phyloP scores from a whole-genome alignment of 1,140 invertebrate genomes.

The Steinernema khuongi region DNA sequence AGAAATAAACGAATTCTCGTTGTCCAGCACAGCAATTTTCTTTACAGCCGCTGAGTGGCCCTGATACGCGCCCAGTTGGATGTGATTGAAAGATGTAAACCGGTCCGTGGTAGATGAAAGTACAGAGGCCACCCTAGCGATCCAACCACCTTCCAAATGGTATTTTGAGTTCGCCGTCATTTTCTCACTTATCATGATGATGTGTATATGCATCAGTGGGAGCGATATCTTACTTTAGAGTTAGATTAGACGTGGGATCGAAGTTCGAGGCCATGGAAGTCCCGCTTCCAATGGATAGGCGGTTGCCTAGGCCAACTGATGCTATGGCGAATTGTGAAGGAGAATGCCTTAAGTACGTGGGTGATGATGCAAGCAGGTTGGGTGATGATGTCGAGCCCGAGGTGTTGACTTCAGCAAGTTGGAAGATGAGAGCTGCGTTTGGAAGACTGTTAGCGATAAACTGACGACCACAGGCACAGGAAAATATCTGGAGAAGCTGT shows the following conservation, averaged over 20 bases:
- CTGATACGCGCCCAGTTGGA: neutral
- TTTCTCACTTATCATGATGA: conserved; percentile 26
- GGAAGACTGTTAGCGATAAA: conserved; percentile 27
- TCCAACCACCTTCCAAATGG: neutral
- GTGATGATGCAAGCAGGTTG: neutral
- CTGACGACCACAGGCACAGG: conserved; percentile 37
- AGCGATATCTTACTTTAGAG: conserved; percentile 25
- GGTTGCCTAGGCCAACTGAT: conserved; percentile 35
- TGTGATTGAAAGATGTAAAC: neutral
- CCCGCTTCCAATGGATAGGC: conserved; percentile 27
- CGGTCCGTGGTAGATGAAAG: neutral
- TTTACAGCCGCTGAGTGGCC: neutral
- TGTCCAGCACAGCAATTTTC: neutral
- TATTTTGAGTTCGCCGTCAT: conserved; percentile 23
- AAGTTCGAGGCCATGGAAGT: conserved; percentile 23
- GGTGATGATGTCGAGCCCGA: neutral
- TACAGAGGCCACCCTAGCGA: neutral
- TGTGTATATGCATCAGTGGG: conserved; percentile 14
- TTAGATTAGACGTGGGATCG: conserved; percentile 19
- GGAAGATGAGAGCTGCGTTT: conserved; percentile 20
- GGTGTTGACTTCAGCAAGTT: neutral
- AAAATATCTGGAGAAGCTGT: conserved; percentile 35
- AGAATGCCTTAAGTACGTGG: conserved; percentile 13
- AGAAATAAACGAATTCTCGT: neutral
- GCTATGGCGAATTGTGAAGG: conserved; percentile 19